Percentiles rank a stretch among this genome's conserved stretches.
These are phyloP conservation scores for Tetragnatha montana DNA, from an alignment of 2,888 invertebrate species.

Conservation along the genomic window DNA sequence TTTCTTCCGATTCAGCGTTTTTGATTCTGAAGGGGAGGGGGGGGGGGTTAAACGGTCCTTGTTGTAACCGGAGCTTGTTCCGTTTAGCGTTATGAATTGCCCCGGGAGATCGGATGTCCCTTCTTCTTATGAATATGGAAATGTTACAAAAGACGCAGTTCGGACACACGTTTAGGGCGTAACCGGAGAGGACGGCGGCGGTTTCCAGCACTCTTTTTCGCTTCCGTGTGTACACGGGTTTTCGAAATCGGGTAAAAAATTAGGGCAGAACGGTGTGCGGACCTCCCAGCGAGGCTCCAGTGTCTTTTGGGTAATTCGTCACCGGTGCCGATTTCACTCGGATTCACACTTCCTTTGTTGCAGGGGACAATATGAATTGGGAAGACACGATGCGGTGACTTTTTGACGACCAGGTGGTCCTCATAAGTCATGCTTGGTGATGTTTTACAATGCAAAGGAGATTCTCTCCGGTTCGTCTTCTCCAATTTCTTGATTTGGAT, in stretches of 20 bases:
- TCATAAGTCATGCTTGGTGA: background rate
- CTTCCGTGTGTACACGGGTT: slow-evolving; percentile 34
- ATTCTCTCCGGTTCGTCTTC: background rate
- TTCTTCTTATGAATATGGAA: slow-evolving; percentile 71
- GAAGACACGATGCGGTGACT: background rate
- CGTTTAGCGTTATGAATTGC: slow-evolving; percentile 69
- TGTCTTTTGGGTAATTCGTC: background rate
- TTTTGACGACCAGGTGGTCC: background rate
- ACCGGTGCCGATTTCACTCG: background rate
- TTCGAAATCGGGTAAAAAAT: slow-evolving; percentile 25
- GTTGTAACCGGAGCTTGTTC: slow-evolving; percentile 68
- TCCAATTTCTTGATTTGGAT: background rate
- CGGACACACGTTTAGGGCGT: slow-evolving; percentile 69
- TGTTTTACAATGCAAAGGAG: background rate
- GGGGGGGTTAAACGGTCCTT: slow-evolving; percentile 60
- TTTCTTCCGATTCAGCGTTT: slow-evolving; percentile 61
- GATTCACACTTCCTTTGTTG: background rate
- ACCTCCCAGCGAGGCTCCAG: slow-evolving; percentile 33
- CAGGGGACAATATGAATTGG: background rate
- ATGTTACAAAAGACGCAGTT: slow-evolving; percentile 64
- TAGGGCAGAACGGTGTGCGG: slow-evolving; percentile 24
- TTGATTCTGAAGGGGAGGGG: slow-evolving; percentile 52
- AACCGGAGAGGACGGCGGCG: slow-evolving; percentile 39
- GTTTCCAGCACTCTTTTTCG: slow-evolving; percentile 40
- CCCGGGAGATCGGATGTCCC: slow-evolving; percentile 46